A percentile compares a stretch with the other conserved stretches of the same genome.
These are phyloP conservation scores for Drosophila imparisetae DNA, from an alignment of 2,888 invertebrate genomes.

Conservation along the genomic window DNA sequence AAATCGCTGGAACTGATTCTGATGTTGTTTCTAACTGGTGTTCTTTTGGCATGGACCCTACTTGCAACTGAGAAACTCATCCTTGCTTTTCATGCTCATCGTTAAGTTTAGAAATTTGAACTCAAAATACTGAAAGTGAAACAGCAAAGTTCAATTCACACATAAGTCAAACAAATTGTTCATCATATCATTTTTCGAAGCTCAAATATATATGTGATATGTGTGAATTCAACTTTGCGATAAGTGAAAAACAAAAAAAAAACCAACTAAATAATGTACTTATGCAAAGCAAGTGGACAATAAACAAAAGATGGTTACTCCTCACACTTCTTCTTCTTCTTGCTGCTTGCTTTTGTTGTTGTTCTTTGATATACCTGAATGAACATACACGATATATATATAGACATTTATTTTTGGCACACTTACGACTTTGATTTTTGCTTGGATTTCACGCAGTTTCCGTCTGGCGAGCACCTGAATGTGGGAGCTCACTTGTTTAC, in stretches of 20 bases:
- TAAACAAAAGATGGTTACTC: constrained; percentile 25
- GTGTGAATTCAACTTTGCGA: constrained; percentile 8
- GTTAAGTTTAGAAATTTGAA: neutral
- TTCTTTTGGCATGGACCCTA: constrained; percentile 21
- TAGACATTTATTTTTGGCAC: constrained; percentile 15
- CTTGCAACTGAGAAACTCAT: constrained; percentile 58
- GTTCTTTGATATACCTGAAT: constrained; percentile 4
- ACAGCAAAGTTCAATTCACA: neutral
- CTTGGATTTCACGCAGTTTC: constrained; percentile 98
- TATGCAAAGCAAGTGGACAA: constrained; percentile 40
- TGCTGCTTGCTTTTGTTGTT: neutral
- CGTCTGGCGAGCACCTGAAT: constrained; percentile 99
- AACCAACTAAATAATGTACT: constrained; percentile 8
- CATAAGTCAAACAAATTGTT: neutral
- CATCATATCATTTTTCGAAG: neutral
- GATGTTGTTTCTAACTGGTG: constrained; percentile 2
- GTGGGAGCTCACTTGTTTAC: constrained; percentile 99
- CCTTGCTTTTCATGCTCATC: constrained; percentile 68
- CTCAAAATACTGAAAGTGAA: neutral
- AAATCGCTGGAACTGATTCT: neutral
- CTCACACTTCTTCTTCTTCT: neutral
- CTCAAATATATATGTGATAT: neutral
- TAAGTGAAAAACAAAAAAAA: neutral
- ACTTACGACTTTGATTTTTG: constrained; percentile 98
- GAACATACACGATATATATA: neutral